Percentiles rank a stretch among this genome's conserved stretches.
These are phyloP conservation scores for Heliothis subflexa DNA, from an alignment of 1,140 invertebrate genomes.

Conservation along the genomic window DNA sequence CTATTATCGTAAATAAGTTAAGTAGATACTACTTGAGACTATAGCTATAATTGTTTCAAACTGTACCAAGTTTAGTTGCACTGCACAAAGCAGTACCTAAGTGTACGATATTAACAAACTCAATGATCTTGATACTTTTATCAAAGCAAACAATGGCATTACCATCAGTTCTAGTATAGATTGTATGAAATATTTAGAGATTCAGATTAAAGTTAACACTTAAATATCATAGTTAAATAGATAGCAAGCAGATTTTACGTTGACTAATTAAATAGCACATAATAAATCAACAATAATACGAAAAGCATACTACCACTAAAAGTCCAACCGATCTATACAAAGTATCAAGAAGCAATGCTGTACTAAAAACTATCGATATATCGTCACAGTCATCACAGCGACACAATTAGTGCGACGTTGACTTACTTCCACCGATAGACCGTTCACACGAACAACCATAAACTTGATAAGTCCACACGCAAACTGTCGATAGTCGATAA, in stretches of 20 bases:
- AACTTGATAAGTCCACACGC: conserved; percentile 64
- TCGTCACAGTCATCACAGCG: conserved; percentile 45
- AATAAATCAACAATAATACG: neutral
- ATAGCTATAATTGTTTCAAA: neutral
- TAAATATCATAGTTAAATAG: too few relatives aligned
- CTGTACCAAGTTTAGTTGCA: too few relatives aligned
- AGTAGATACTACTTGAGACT: neutral
- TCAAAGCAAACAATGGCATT: too few relatives aligned
- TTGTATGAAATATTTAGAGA: too few relatives aligned
- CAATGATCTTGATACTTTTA: neutral
- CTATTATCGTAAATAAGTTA: neutral
- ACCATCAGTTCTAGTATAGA: too few relatives aligned
- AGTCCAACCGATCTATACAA: neutral
- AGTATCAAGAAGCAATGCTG: conserved; percentile 10
- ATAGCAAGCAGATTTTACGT: too few relatives aligned
- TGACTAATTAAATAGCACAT: neutral
- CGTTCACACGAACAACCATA: conserved; percentile 56
- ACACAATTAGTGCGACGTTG: conserved; percentile 60
- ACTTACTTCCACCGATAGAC: conserved; percentile 59
- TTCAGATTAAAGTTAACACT: too few relatives aligned
- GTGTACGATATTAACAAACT: neutral
- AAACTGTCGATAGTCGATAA: conserved; percentile 63
- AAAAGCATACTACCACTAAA: neutral
- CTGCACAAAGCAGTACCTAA: too few relatives aligned
- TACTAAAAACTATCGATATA: conserved; percentile 23